Evolutionary conservation across 1,140 invertebrate genomes (phyloP).

Genomic region (Caenorhabditis brenneri): DNA sequence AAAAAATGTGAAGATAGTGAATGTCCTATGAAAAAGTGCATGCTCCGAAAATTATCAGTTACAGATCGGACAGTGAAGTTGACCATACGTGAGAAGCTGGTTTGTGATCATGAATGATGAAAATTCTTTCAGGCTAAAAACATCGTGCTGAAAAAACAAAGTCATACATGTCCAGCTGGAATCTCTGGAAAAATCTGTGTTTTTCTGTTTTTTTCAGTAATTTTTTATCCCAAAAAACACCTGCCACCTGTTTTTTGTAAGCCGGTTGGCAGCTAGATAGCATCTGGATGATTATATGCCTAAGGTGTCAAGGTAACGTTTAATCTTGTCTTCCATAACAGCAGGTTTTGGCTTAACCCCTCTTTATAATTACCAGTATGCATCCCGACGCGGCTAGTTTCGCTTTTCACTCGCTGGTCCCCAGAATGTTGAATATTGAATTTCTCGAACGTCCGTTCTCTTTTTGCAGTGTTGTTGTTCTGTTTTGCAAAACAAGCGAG

Average conservation of each 20-base stretch:
- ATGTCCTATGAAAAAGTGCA: too few relatives aligned
- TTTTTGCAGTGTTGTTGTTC: constrained; percentile 43
- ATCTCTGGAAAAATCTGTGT: too few relatives aligned
- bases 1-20: too few relatives aligned
- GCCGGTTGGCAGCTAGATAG: background rate
- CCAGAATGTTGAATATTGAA: constrained; percentile 38
- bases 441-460: constrained; percentile 34
- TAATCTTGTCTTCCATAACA: background rate
- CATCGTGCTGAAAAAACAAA: too few relatives aligned
- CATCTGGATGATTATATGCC: background rate
- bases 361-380: background rate
- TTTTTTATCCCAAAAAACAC: too few relatives aligned
- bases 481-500: constrained; percentile 42
- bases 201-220: too few relatives aligned
- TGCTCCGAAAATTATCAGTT: too few relatives aligned
- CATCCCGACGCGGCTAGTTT: background rate
- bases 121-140: too few relatives aligned
- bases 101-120: too few relatives aligned
- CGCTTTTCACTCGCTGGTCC: background rate
- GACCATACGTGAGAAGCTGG: too few relatives aligned
- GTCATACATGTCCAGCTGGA: too few relatives aligned
- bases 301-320: background rate
- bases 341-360: background rate
- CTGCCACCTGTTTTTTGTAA: background rate
- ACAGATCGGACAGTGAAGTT: too few relatives aligned